A percentile compares a stretch with the other conserved stretches of the same genome.
Evolutionary conservation across 2,113 vertebrate genomes (phyloP).

Genomic region (Oncorhynchus tshawytscha): DNA sequence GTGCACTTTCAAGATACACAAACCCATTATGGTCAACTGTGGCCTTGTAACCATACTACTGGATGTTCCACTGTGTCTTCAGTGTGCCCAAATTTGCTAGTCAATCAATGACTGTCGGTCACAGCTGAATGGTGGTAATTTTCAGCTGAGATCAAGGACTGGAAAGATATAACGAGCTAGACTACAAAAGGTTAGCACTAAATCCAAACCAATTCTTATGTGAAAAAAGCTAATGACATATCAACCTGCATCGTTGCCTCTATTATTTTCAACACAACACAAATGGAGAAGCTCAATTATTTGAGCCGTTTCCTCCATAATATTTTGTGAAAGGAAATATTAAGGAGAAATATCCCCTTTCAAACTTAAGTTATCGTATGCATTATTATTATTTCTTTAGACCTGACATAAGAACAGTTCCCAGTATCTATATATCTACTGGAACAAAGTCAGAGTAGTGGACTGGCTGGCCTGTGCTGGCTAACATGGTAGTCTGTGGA

Average conservation of each 20-base stretch:
- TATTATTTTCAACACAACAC: neutral
- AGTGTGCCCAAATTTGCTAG: neutral
- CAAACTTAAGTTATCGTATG: neutral
- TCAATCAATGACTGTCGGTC: too few relatives aligned
- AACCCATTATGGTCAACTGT: neutral
- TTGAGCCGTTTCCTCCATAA: neutral
- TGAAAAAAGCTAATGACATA: too few relatives aligned
- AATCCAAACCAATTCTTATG: too few relatives aligned
- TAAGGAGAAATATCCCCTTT: neutral
- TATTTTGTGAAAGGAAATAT: neutral
- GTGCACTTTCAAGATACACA: neutral
- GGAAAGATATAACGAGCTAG: too few relatives aligned
- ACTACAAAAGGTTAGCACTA: too few relatives aligned
- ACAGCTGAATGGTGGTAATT: too few relatives aligned
- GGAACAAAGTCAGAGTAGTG: neutral
- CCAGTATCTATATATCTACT: neutral
- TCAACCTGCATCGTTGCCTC: neutral
- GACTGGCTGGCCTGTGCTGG: constrained; percentile 15
- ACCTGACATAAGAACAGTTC: constrained; percentile 8
- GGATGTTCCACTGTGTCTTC: constrained; percentile 4
- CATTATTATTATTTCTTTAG: neutral
- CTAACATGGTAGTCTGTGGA: constrained; percentile 22
- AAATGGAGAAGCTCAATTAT: neutral
- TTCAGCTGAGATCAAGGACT: too few relatives aligned
- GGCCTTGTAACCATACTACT: constrained; percentile 27